Evolutionary conservation across 2,888 invertebrate genomes (phyloP).

Genomic region (Metallyticus violacea): DNA sequence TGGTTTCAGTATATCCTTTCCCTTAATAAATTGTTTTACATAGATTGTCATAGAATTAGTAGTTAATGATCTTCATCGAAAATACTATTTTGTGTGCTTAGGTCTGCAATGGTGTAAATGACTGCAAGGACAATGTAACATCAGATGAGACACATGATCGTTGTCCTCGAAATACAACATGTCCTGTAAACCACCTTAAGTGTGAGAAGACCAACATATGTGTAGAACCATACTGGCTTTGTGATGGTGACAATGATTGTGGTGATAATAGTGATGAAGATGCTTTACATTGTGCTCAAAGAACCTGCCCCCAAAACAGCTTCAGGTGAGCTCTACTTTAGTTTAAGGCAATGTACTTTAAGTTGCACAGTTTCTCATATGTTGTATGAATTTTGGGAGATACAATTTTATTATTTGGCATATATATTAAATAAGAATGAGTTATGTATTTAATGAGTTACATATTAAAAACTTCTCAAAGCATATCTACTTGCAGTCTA

Average conservation of each 20-base stretch:
- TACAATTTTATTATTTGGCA: too few species aligned
- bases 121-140: slow-evolving; percentile 88
- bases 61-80: too few species aligned
- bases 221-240: slow-evolving; percentile 96
- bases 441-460: too few species aligned
- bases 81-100: slow-evolving; percentile 36
- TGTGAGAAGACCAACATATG: slow-evolving; percentile 95
- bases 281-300: slow-evolving; percentile 80
- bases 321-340: slow-evolving; percentile 56
- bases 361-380: too few species aligned
- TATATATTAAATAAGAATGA: too few species aligned
- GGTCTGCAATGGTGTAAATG: slow-evolving; percentile 88
- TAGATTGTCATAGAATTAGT: too few species aligned
- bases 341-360: too few species aligned
- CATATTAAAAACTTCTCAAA: too few species aligned
- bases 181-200: slow-evolving; percentile 84
- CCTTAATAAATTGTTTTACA: too few species aligned
- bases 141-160: slow-evolving; percentile 88
- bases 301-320: slow-evolving; percentile 87
- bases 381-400: too few species aligned
- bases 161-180: slow-evolving; percentile 84
- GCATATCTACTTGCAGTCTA: too few species aligned
- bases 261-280: slow-evolving; percentile 94
- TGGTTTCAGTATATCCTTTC: too few species aligned
- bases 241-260: slow-evolving; percentile 96